Percentiles rank a stretch among this genome's conserved stretches.
phyloP scores from a whole-genome alignment of 2,113 vertebrate genomes.

The Tauraco erythrolophus region DNA sequence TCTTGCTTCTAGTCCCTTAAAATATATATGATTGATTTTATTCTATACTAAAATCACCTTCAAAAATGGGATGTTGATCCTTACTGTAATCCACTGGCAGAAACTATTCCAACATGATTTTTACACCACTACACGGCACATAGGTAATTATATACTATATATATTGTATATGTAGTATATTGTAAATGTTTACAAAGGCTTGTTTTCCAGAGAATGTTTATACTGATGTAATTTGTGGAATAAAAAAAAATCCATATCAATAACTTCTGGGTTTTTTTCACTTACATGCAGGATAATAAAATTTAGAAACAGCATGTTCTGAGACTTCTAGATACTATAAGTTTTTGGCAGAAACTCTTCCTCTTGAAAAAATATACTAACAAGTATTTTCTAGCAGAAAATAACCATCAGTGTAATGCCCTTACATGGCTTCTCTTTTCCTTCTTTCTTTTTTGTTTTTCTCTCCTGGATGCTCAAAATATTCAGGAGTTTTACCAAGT shows the following conservation, averaged over 20 bases:
- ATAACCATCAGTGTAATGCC: not conserved
- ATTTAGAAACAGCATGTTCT: not conserved
- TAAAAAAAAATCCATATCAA: not conserved
- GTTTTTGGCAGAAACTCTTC: not conserved
- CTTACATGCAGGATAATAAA: not conserved
- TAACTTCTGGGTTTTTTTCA: not conserved
- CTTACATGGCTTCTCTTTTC: not conserved
- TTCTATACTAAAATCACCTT: not conserved
- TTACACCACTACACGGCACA: not conserved
- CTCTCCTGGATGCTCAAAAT: not conserved
- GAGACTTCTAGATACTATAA: not conserved
- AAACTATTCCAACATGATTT: not conserved
- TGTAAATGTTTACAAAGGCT: not conserved
- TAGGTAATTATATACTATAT: not conserved
- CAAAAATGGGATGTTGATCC: not conserved
- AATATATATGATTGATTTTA: not conserved
- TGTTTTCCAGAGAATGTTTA: not conserved
- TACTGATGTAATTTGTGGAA: not conserved
- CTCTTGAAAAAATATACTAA: not conserved
- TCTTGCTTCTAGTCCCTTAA: not conserved
- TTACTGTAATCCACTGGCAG: not conserved
- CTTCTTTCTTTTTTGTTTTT: not conserved
- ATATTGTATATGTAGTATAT: not conserved
- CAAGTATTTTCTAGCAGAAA: constrained; percentile 39
- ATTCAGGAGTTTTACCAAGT: not conserved